These are phyloP conservation scores for Halcyon chelicuti DNA, from an alignment of 2,797 vertebrate genomes.

Conservation along the genomic window DNA sequence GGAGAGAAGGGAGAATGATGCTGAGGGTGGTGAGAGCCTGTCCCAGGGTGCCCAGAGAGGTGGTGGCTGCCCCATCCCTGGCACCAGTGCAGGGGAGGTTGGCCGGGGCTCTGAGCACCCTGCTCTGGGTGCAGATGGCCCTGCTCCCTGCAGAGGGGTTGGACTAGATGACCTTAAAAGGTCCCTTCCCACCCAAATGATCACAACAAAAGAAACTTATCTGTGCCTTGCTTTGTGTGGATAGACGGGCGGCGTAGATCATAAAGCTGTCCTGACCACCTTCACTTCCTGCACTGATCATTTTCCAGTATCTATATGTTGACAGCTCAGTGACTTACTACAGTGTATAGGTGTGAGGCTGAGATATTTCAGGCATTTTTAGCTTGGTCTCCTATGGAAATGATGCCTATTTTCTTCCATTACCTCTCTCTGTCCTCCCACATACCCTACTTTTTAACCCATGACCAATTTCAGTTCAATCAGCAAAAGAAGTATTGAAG, in stretches of 20 bases:
- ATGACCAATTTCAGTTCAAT: neutral
- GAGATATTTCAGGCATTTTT: neutral
- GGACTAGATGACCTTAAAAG: neutral
- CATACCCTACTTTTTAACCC: neutral
- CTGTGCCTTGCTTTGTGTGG: neutral
- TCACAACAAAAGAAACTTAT: neutral
- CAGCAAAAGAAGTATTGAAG: neutral
- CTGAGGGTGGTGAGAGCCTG: too few relatives aligned
- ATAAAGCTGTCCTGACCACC: neutral
- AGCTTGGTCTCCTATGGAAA: neutral
- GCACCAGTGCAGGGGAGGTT: neutral
- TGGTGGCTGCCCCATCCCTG: too few relatives aligned
- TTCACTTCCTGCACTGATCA: neutral
- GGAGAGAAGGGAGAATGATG: too few relatives aligned
- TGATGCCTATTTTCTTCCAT: neutral
- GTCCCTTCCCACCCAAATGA: neutral
- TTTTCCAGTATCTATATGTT: neutral
- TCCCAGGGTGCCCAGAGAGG: too few relatives aligned
- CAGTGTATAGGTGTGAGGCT: neutral
- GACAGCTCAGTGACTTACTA: neutral
- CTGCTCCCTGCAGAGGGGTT: neutral
- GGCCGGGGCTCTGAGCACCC: neutral
- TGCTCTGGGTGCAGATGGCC: neutral
- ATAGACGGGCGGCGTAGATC: neutral
- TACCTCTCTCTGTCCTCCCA: neutral